phyloP scores from a whole-genome alignment of 2,113 vertebrate genomes.

The Tupaia chinensis region DNA sequence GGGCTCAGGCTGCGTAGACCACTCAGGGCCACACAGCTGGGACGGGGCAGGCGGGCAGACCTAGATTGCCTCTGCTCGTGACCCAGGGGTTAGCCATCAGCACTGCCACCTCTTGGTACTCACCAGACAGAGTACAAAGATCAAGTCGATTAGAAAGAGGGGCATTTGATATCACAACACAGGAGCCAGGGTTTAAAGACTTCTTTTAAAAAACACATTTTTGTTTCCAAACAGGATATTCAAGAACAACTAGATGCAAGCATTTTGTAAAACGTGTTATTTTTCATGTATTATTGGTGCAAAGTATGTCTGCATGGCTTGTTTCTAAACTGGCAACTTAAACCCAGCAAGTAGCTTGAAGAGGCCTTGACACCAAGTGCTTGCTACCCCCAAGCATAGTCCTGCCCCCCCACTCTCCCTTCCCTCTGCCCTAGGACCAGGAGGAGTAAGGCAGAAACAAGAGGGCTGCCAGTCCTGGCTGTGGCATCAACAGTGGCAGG shows the following conservation, averaged over 20 bases:
- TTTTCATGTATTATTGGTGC: conserved; percentile 14
- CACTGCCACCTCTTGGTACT: not conserved
- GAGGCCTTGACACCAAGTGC: not conserved
- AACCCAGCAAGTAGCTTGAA: not conserved
- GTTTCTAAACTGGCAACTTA: conserved; percentile 42
- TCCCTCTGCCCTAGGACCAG: too few species aligned
- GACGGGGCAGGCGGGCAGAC: not conserved
- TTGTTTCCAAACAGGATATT: too few species aligned
- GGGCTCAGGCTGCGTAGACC: not conserved
- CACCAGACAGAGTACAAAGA: not conserved
- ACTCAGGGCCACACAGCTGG: not conserved
- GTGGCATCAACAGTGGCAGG: too few species aligned
- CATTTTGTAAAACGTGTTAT: conserved; percentile 1
- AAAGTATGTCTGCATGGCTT: conserved; percentile 4
- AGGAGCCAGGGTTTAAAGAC: not conserved
- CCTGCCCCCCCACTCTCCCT: too few species aligned
- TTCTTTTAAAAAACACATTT: too few species aligned
- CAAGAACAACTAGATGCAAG: not conserved
- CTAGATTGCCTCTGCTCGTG: too few species aligned
- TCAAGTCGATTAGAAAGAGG: not conserved
- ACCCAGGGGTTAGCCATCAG: not conserved
- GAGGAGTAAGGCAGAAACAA: too few species aligned
- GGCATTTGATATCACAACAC: not conserved
- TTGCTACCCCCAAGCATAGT: too few species aligned
- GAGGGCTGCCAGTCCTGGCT: too few species aligned